Conservation (phyloP, 2,797 vertebrate species). For the Sebastes miniatus region DNA sequence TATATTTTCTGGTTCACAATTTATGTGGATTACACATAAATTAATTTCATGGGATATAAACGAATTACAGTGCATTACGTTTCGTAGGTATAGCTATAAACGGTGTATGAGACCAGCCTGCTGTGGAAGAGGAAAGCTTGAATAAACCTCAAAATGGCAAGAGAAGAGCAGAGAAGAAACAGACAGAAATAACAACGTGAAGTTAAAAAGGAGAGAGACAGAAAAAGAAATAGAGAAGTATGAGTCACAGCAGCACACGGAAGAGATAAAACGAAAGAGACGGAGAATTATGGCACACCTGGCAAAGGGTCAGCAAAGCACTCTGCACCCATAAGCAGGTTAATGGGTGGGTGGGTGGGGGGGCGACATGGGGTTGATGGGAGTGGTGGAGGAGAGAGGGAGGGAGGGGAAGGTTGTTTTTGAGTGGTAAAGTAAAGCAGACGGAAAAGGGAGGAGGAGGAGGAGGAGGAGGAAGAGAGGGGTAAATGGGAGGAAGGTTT, state of each 20-base stretch:
- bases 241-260: background rate
- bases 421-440: constrained; percentile 55
- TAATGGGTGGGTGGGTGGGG: constrained; percentile 58
- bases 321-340: constrained; percentile 68
- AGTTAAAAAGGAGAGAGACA: background rate
- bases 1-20: too few relatives aligned
- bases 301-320: constrained; percentile 71
- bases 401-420: constrained; percentile 36
- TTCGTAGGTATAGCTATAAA: too few relatives aligned
- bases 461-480: background rate
- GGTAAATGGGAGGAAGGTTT: constrained; percentile 39
- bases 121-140: background rate
- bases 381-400: constrained; percentile 3
- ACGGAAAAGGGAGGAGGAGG: background rate
- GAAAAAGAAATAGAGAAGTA: background rate
- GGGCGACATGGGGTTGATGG: constrained; percentile 31
- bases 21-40: too few relatives aligned
- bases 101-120: too few relatives aligned
- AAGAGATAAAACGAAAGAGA: background rate
- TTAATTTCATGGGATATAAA: too few relatives aligned
- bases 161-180: background rate
- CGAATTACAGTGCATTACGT: too few relatives aligned
- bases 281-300: constrained; percentile 44
- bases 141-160: background rate
- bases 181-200: background rate